Base-by-base conservation (phyloP, 2,797 vertebrate genomes). In the Ibycter americanus region DNA sequence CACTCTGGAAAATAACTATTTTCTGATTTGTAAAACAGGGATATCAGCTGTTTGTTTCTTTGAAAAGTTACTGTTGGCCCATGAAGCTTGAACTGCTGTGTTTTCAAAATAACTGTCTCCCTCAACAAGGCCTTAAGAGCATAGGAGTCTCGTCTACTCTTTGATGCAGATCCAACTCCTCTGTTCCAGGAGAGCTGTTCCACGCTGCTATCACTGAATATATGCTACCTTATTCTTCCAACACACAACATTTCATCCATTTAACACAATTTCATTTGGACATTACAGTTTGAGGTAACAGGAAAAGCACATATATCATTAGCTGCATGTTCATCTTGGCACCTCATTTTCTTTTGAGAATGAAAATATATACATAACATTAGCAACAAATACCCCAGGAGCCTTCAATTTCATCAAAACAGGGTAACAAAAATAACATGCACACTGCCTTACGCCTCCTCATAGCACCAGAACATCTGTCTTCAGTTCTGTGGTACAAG, bases 101-200 rank as follows among this genome's bases (percentile, higher is more conserved):
- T 81, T 92, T 82, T 23, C 67, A 92, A 85, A 95, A 73, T 89
- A 93, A 89, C 15, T 80, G 59, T 52, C 65, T 81, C 29, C 59
- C 78, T 87, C 67, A 65, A 83, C 76, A 90, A 73, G 87, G 82
- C 76, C 89, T 67, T 8, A n/a, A n/a, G 8, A 96, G 72, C 78
- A 89, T 5, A 91, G 49, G 67, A 95, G 81, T n/a, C 83, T 92
- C 76, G 67, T 67, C 91, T 73, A 63, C 40, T 55, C 90, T 94
- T 95, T 93, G 94, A 96, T 67, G 89, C 78, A 80, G 82, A 56
- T 94, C 93, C 96, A 96, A 15, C 31, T 66, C 73, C 36, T 54
- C 58, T 82, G 62, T 76, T 95, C 55, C 78, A 85, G 34, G 31
- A 87, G 42, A 93, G 59, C 78, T 80, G n/a, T 42, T 78, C 76